phyloP scores from a whole-genome alignment of 2,888 invertebrate species.

The Lepidonotus clava region DNA sequence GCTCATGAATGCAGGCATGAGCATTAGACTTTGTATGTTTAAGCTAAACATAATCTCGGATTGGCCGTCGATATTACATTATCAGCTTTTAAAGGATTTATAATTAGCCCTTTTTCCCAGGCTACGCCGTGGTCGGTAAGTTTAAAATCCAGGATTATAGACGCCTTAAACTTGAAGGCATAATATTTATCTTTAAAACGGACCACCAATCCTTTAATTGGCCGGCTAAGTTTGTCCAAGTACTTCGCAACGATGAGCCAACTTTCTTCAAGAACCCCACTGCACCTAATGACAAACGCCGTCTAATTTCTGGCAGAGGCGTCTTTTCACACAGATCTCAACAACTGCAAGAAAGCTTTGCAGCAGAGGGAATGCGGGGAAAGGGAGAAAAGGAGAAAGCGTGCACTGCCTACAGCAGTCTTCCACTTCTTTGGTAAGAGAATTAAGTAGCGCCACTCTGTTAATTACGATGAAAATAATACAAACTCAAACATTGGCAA shows the following conservation, averaged over 20 bases:
- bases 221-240: conserved; percentile 32
- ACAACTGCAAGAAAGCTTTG: too few relatives aligned
- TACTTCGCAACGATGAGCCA: background rate
- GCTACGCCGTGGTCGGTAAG: conserved; percentile 17
- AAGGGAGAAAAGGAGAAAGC: background rate
- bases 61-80: conserved; percentile 49
- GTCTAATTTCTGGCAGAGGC: background rate
- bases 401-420: background rate
- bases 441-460: conserved; percentile 52
- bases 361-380: background rate
- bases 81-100: conserved; percentile 54
- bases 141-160: conserved; percentile 46
- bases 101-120: conserved; percentile 25
- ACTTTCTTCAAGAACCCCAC: conserved; percentile 8
- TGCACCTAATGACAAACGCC: background rate
- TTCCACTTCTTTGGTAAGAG: conserved; percentile 51
- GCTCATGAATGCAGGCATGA: background rate
- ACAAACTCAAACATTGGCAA: conserved; percentile 53
- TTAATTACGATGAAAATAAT: conserved; percentile 53
- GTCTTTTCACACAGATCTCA: background rate
- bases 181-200: conserved; percentile 50
- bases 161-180: conserved; percentile 38
- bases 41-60: conserved; percentile 51
- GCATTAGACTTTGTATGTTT: conserved; percentile 53
- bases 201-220: conserved; percentile 39